Conservation (phyloP, 2,888 invertebrate species). For the Theodoxus fluviatilis region DNA sequence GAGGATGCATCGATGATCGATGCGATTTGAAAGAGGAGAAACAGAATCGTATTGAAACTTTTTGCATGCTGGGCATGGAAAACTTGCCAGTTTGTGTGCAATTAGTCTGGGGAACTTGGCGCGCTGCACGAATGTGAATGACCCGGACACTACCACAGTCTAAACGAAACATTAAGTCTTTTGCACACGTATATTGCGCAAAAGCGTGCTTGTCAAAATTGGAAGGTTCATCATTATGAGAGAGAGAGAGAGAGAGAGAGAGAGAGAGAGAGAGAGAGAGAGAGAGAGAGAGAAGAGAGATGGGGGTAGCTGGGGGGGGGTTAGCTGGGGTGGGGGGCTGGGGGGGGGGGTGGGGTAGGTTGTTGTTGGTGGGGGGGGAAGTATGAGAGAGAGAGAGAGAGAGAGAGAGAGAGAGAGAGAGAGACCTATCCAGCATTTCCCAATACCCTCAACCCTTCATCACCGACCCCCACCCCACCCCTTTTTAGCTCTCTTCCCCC, state of each 20-base stretch:
- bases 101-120: no score
- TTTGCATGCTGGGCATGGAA: no score
- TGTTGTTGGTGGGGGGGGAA: neutral
- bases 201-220: neutral
- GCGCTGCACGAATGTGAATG: neutral
- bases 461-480: slow-evolving; percentile 16
- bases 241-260: slow-evolving; percentile 17
- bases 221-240: neutral
- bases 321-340: neutral
- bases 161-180: neutral
- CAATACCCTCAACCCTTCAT: neutral
- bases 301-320: no score
- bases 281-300: no score
- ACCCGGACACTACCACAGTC: neutral
- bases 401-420: neutral
- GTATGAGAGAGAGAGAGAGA: neutral
- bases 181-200: neutral
- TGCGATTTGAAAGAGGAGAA: no score
- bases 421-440: no score
- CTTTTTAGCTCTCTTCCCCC: no score
- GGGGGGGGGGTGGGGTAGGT: no score
- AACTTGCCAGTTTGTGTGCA: no score
- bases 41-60: no score
- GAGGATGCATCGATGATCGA: no score
- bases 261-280: neutral